A percentile compares a stretch with the other conserved stretches of the same genome.
phyloP scores from a whole-genome alignment of 2,888 invertebrate genomes.

The Leptarthrus brevirostris region DNA sequence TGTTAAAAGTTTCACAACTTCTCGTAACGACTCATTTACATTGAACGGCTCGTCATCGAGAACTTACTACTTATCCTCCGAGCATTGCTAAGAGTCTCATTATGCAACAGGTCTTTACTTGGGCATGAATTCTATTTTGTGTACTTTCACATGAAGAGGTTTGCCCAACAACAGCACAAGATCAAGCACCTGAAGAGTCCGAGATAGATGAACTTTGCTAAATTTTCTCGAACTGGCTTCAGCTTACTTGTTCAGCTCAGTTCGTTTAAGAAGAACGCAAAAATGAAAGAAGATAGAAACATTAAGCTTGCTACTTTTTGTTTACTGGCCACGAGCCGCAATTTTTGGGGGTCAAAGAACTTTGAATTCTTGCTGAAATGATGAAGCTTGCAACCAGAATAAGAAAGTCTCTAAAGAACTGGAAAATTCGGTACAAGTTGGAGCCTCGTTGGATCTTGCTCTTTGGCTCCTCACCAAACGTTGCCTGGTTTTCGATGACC shows the following conservation, averaged over 20 bases:
- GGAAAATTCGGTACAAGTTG: slow-evolving; percentile 58
- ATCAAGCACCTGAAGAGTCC: slow-evolving; percentile 10
- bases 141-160: slow-evolving; percentile 10
- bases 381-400: slow-evolving; percentile 60
- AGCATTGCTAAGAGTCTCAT: background rate
- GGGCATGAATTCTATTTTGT: background rate
- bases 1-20: background rate
- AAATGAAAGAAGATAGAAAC: background rate
- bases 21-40: background rate
- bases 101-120: background rate
- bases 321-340: slow-evolving; percentile 34
- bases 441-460: background rate
- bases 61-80: background rate
- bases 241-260: background rate
- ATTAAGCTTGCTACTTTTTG: slow-evolving; percentile 16
- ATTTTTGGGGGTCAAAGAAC: slow-evolving; percentile 40
- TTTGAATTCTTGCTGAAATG: slow-evolving; percentile 38
- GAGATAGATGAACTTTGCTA: slow-evolving; percentile 29
- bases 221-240: background rate
- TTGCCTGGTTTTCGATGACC: slow-evolving; percentile 1
- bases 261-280: background rate
- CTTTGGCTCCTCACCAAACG: background rate
- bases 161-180: slow-evolving; percentile 8
- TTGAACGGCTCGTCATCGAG: background rate
- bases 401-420: slow-evolving; percentile 63